phyloP scores from a whole-genome alignment of 2,113 vertebrate genomes.

The Arothron firmamentum region DNA sequence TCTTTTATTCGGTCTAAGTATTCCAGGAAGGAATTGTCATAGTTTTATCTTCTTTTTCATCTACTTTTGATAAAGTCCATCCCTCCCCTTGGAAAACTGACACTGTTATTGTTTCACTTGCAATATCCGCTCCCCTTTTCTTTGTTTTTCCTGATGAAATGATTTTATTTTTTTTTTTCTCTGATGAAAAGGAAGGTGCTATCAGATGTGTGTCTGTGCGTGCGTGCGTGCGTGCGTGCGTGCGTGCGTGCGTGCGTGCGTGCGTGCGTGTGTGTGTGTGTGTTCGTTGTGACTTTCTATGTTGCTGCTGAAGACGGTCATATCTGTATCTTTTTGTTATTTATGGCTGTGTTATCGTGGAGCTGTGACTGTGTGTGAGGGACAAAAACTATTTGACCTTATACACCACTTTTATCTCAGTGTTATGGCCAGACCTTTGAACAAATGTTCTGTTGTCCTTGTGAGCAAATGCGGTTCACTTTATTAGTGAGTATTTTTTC shows the following conservation, averaged over 20 bases:
- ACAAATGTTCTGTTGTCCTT: too few species aligned
- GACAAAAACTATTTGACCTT: conserved; percentile 4
- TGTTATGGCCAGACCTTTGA: too few species aligned
- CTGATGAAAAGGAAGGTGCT: conserved; percentile 1
- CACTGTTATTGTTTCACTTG: conserved; percentile 47
- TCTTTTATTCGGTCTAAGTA: conserved; percentile 43
- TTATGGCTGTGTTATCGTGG: conserved; percentile 13
- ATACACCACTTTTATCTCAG: too few species aligned
- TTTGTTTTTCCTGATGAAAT: conserved; percentile 15
- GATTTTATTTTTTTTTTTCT: conserved; percentile 8
- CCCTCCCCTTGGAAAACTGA: conserved; percentile 21
- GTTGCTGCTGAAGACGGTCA: background rate
- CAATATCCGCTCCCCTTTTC: conserved; percentile 24
- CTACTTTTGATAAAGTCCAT: conserved; percentile 29
- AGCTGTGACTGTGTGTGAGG: conserved; percentile 7
- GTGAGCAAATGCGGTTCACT: too few species aligned
- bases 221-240: background rate
- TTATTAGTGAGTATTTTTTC: background rate
- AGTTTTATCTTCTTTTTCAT: conserved; percentile 23
- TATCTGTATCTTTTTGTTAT: conserved; percentile 10
- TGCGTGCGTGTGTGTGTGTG: background rate
- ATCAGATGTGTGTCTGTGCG: conserved; percentile 1
- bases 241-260: background rate
- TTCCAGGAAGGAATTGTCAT: conserved; percentile 17
- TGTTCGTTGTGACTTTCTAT: too few species aligned